A percentile compares a stretch with the other conserved stretches of the same genome.
Conservation (phyloP, 2,888 invertebrate species). For the Odontocolon sp. region DNA sequence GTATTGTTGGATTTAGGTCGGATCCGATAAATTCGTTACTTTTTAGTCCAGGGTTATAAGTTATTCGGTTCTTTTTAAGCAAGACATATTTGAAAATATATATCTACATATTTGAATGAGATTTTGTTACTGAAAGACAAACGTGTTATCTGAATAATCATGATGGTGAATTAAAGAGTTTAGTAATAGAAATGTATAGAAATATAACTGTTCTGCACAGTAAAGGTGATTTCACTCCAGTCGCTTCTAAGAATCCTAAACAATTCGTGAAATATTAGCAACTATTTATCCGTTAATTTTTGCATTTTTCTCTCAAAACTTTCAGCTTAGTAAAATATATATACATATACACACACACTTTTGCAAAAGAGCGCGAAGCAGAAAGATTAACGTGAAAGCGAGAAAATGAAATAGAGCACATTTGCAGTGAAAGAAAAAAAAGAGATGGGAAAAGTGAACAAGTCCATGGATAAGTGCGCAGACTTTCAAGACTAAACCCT, state of each 20-base stretch:
- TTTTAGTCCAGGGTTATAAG: too few relatives aligned
- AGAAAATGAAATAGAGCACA: slow-evolving; percentile 1
- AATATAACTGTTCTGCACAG: too few relatives aligned
- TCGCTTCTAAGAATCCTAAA: slow-evolving; percentile 11
- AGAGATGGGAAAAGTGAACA: not conserved
- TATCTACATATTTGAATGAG: too few relatives aligned
- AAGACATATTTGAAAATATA: too few relatives aligned
- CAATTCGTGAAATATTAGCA: slow-evolving; percentile 64
- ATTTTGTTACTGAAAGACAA: too few relatives aligned
- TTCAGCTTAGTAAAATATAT: not conserved
- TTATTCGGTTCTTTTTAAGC: too few relatives aligned
- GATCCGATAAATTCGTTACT: too few relatives aligned
- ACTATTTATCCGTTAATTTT: slow-evolving; percentile 72
- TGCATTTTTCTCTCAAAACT: slow-evolving; percentile 56
- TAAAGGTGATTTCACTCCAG: too few relatives aligned
- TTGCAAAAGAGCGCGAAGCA: not conserved
- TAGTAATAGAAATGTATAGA: too few relatives aligned
- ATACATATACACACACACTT: not conserved
- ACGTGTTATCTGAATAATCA: too few relatives aligned
- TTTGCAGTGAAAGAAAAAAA: not conserved
- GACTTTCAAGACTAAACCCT: slow-evolving; percentile 2
- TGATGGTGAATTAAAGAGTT: too few relatives aligned
- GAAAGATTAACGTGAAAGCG: not conserved
- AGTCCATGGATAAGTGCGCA: not conserved
- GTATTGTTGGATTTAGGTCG: too few relatives aligned